Evolutionary conservation across 2,797 vertebrate genomes (phyloP).

Genomic region (Tapera naevia): DNA sequence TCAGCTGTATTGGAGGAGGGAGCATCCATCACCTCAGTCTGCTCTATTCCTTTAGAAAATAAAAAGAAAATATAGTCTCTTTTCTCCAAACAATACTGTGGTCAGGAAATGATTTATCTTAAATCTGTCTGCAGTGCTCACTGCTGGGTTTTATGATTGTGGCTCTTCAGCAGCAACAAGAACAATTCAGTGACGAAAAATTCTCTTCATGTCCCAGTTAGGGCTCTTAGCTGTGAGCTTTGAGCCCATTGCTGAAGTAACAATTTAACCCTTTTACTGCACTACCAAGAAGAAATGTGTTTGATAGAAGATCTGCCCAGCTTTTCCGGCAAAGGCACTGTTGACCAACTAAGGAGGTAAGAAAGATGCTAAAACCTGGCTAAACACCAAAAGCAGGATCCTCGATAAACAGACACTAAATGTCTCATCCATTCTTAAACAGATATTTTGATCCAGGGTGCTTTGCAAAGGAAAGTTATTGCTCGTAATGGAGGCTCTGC

Average conservation of each 20-base stretch:
- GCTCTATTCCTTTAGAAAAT: neutral
- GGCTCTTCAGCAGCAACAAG: constrained; percentile 14
- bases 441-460: neutral
- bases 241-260: neutral
- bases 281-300: neutral
- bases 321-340: neutral
- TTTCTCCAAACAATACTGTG: constrained; percentile 14
- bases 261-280: neutral
- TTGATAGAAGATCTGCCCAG: neutral
- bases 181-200: constrained; percentile 30
- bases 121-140: neutral
- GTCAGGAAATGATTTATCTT: constrained; percentile 30
- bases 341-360: neutral
- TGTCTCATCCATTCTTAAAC: neutral
- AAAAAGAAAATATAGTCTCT: neutral
- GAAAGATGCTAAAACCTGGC: neutral
- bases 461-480: neutral
- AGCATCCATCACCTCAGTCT: constrained; percentile 21
- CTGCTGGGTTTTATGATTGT: constrained; percentile 21
- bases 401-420: neutral
- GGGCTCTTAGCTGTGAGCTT: neutral
- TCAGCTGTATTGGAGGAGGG: neutral
- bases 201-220: neutral
- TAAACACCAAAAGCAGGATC: neutral
- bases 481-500: neutral